Evolutionary conservation across 2,888 invertebrate genomes (phyloP).

Genomic region (Harpalus rubripes): DNA sequence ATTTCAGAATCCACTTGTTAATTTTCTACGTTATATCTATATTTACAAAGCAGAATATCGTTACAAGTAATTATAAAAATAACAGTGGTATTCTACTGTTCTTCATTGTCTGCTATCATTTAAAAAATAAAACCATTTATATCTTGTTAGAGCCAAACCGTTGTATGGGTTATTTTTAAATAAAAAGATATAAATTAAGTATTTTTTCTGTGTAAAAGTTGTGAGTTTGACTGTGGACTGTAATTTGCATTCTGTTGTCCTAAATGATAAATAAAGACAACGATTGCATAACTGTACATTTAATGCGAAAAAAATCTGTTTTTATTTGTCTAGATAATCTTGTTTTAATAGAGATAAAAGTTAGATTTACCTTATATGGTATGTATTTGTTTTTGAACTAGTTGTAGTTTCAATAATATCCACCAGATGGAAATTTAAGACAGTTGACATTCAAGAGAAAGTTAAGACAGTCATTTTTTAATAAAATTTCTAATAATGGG

Average conservation of each 20-base stretch:
- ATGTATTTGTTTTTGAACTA: conserved; percentile 4
- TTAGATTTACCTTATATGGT: neutral
- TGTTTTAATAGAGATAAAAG: conserved; percentile 15
- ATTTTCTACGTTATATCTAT: conserved; percentile 66
- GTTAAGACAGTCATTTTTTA: conserved; percentile 6
- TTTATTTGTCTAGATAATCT: conserved; percentile 2
- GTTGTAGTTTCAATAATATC: neutral
- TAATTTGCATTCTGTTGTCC: conserved; percentile 47
- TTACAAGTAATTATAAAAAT: conserved; percentile 53
- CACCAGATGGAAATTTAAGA: conserved; percentile 8
- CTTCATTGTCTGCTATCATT: conserved; percentile 68
- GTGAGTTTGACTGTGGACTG: conserved; percentile 52
- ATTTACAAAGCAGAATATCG: conserved; percentile 64
- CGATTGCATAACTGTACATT: conserved; percentile 48
- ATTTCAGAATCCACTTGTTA: conserved; percentile 62
- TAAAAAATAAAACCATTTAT: conserved; percentile 75
- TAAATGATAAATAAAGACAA: conserved; percentile 17
- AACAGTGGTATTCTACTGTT: conserved; percentile 58
- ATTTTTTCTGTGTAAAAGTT: conserved; percentile 47
- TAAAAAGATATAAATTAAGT: conserved; percentile 72
- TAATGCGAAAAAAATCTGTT: conserved; percentile 35
- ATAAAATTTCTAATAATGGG: conserved; percentile 73
- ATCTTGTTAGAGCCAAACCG: conserved; percentile 76
- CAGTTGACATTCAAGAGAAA: conserved; percentile 16
- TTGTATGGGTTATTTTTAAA: conserved; percentile 78